Evolutionary conservation across 2,113 vertebrate species (phyloP).

Genomic region (Accipiter virgatus): DNA sequence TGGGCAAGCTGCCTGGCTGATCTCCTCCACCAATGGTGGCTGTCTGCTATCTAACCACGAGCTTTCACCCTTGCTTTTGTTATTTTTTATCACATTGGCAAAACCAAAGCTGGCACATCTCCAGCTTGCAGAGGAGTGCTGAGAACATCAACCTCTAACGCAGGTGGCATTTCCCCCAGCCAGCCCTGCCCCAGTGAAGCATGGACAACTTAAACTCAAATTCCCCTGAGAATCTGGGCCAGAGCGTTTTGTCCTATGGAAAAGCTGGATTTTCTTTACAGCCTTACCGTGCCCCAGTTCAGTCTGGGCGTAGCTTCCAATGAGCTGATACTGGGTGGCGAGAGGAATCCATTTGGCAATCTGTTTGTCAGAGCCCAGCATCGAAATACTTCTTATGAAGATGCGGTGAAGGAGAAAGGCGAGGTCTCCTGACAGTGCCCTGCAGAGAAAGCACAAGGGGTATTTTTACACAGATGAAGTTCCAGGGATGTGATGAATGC

Average conservation of each 20-base stretch:
- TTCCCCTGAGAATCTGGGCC: not conserved
- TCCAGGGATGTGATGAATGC: not conserved
- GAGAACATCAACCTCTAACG: not conserved
- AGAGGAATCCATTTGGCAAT: constrained; percentile 73
- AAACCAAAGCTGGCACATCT: not conserved
- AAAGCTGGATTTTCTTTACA: not conserved
- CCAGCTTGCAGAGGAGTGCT: not conserved
- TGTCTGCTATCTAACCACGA: not conserved
- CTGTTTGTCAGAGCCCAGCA: constrained; percentile 76
- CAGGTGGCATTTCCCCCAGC: not conserved
- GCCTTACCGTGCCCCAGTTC: constrained; percentile 80
- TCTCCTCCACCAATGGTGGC: not conserved
- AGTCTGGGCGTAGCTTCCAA: constrained; percentile 75
- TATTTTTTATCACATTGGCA: not conserved
- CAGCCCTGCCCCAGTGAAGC: not conserved
- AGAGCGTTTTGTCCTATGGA: not conserved
- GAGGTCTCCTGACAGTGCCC: constrained; percentile 43
- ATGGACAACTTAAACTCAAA: not conserved
- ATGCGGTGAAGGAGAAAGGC: constrained; percentile 24
- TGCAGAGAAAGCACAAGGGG: constrained; percentile 14
- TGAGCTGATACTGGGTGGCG: constrained; percentile 36
- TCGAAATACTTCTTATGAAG: constrained; percentile 59
- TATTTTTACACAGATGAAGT: not conserved
- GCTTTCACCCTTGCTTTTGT: not conserved
- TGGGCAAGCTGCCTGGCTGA: not conserved